Base-by-base conservation (phyloP, 2,888 invertebrate genomes). In the Lepidocyrtinus sp. region DNA sequence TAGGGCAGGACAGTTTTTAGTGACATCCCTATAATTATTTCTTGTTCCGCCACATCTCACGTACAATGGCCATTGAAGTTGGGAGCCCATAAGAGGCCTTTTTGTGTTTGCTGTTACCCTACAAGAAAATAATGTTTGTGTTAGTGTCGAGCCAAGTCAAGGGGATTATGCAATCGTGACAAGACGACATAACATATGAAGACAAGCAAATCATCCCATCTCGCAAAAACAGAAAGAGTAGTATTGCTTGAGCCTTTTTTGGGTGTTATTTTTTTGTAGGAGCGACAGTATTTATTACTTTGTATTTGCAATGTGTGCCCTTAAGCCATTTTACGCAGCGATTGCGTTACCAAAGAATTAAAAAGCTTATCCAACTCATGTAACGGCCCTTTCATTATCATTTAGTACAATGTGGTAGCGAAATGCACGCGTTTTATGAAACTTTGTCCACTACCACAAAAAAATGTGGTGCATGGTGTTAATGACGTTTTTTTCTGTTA, bases 241-340 rank as follows among this genome's bases (percentile, higher is more conserved):
- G 36, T 50, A 50, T 2, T 7, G 15, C 17, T 50, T 7, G 2
- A 7, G 50, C 50, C 50, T 50, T 50, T 50, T 50, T 50, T 50
- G 50, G 50, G 50, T 50, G 50, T 50, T n/a, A n/a, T n/a, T n/a
- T n/a, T n/a, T n/a, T 50, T 50, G 50, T 50, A 36, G 5, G 5
- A 36, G 36, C 36, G 50, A 50, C 17, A 50, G 17, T 50, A 50
- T 50, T 50, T 50, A 50, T 50, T 50, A 50, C n/a, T n/a, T 50
- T 50, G 17, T 50, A n/a, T n/a, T 50, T 70, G 69, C 27, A 70
- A 70, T 70, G n/a, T 50, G 45, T 62, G 62, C 71, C 71, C 61
- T 61, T 71, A 59, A 70, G 71, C 71, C 61, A 71, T 62, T 62
- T 59, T 55, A 7, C 17, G 17, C 50, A 50, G 50, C 59, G 36